phyloP scores from a whole-genome alignment of 2,113 vertebrate species.

The Sorex fumeus region DNA sequence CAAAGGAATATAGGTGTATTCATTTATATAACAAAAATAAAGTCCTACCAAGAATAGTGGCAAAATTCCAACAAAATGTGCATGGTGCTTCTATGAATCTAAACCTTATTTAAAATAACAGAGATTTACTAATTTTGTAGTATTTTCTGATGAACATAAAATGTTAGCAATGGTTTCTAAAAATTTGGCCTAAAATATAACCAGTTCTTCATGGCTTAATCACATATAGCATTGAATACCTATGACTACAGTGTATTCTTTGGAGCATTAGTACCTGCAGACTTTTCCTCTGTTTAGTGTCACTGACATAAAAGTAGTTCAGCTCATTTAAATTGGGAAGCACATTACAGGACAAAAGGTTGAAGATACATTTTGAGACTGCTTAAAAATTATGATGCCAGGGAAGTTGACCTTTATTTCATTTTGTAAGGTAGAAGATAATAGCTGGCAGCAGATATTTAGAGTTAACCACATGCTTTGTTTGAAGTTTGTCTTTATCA shows the following conservation, averaged over 20 bases:
- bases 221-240: neutral
- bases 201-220: neutral
- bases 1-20: slow-evolving; percentile 52
- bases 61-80: neutral
- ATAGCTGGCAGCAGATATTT: neutral
- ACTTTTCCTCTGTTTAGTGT: neutral
- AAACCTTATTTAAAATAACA: neutral
- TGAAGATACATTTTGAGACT: neutral
- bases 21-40: slow-evolving; percentile 52
- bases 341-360: neutral
- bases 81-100: neutral
- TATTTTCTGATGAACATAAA: neutral
- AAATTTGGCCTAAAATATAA: neutral
- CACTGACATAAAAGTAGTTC: neutral
- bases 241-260: neutral
- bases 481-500: neutral
- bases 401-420: neutral
- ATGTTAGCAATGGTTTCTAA: neutral
- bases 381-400: neutral
- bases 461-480: neutral
- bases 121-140: slow-evolving; percentile 26
- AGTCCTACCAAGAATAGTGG: neutral
- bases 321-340: slow-evolving; percentile 4
- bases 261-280: neutral
- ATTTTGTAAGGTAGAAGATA: neutral